Evolutionary conservation across 2,888 invertebrate genomes (phyloP), one percentile per base, ranked within the genome.

Genomic region (Nemotelus pantherinus): DNA sequence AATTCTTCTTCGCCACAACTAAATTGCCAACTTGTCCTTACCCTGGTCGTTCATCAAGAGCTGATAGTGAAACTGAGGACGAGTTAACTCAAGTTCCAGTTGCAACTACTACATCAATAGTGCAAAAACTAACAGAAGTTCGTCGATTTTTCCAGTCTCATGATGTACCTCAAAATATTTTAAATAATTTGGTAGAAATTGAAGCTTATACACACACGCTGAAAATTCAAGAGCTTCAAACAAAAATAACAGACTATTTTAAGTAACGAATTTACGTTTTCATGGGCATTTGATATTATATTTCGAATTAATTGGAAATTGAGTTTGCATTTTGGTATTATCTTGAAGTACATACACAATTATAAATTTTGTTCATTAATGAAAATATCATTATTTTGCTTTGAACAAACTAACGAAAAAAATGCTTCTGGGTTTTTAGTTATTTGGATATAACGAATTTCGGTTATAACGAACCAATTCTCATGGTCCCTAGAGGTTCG

Each of bases 161-260:
- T 65, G 65, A 5, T 47, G 65, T 6, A 65, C 65, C 65, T 6
- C 65, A 65, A 65, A 65, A 39, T 47, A 63, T 63, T 41, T 63
- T 63, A 63, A 41, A 43, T 25, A 63, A 63, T 63, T 63, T 63
- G 43, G 63, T 41, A 9, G 45, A 65, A 58, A 58, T 58, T 58
- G 58, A 58, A 58, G 25, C 7, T 58, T 58, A 58, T 58, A 58
- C 1, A 10, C 4, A 10, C 58, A 10, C 58, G 25, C 58, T 58
- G 58, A 6, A 58, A n/a, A 58, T 58, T 53, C 53, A 53, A 7
- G 53, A 53, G 58, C 7, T n/a, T 10, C 58, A 6, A 58, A 58
- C 58, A 25, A 58, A 58, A 58, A 58, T 58, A 58, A 58, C 58
- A 58, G 58, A 58, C 58, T 58, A 58, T 58, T 58, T 58, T 58